A percentile compares a stretch with the other conserved stretches of the same genome.
These are phyloP conservation scores for Pristionchus japonicus DNA, from an alignment of 2,888 invertebrate species.

Conservation along the genomic window DNA sequence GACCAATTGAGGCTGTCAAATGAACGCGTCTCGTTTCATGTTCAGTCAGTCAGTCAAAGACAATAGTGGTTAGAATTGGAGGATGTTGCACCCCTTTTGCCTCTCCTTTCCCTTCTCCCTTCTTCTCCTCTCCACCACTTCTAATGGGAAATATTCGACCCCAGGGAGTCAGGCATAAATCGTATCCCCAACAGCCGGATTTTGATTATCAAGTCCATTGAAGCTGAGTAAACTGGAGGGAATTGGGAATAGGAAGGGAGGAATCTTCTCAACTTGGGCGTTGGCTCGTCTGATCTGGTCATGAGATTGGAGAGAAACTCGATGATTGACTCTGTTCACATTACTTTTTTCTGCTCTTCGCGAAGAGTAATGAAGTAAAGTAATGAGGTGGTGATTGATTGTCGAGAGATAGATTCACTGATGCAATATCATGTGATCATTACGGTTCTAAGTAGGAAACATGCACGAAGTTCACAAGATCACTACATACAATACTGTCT, in stretches of 20 bases:
- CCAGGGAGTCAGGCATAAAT: slow-evolving; percentile 38
- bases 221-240: not conserved
- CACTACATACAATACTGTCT: no score
- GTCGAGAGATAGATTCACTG: not conserved
- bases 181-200: slow-evolving; percentile 16
- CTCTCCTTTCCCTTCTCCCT: not conserved
- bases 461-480: not conserved
- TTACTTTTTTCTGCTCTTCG: not conserved
- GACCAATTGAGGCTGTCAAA: slow-evolving; percentile 44
- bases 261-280: not conserved
- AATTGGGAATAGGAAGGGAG: not conserved
- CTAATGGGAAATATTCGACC: slow-evolving; percentile 47
- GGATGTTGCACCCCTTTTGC: slow-evolving; percentile 18
- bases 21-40: slow-evolving; percentile 1
- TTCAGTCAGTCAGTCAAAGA: not conserved
- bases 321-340: not conserved
- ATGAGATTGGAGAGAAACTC: not conserved
- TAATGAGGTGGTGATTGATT: slow-evolving; percentile 9
- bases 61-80: not conserved
- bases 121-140: slow-evolving; percentile 1
- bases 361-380: not conserved
- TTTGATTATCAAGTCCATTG: slow-evolving; percentile 46
- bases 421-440: not conserved
- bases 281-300: not conserved
- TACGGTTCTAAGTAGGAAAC: not conserved